Base-by-base conservation (phyloP, 2,113 vertebrate species). In the Anhinga anhinga region DNA sequence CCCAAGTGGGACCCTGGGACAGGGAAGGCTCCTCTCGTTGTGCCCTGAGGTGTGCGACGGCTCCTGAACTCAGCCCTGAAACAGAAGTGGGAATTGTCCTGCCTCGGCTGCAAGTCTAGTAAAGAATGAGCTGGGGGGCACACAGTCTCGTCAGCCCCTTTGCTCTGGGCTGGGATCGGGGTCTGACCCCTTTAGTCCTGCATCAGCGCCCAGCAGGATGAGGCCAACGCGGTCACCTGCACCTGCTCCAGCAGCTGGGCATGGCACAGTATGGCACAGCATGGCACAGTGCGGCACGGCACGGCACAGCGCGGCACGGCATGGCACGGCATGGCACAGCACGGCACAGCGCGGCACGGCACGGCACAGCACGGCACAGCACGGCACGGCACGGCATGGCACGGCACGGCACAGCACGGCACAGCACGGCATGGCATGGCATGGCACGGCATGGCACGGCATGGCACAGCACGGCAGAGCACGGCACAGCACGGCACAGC, bases 241-340 rank as follows among this genome's bases (percentile, higher is more conserved):
- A n/a, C 15, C 53, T 19, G 36, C 38, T 73, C 49, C 49, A 73
- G 55, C 59, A 62, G 10, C 49, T 50, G 13, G 2, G 18, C 42
- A 50, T 5, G 15, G 50, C 47, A 69, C 8, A 3, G 55, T 10
- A 58, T 2, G 6, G 52, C 40, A 27, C 1, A 1, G 38, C 30
- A 30, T 3, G 4, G 38, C 13, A 34, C 1, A 1, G 34, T 32
- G 38, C 2, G 1, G 73, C 38, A 59, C 5, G 2, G 36, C 27
- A 21, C 9, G 4, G 29, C 40, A n/a, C 4, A 2, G 38, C 15
- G 20, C 0, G 2, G 44, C 26, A 62, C 1, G 1, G 61, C 13
- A 52, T 2, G 1, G 26, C 14, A 42, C 3, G 5, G 38, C 61
- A 66, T 1, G 2, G 78, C 40, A 76, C 1, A 5, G 42, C 30